These are phyloP conservation scores for Cactoblastis cactorum DNA, from an alignment of 2,888 invertebrate species.

Conservation along the genomic window DNA sequence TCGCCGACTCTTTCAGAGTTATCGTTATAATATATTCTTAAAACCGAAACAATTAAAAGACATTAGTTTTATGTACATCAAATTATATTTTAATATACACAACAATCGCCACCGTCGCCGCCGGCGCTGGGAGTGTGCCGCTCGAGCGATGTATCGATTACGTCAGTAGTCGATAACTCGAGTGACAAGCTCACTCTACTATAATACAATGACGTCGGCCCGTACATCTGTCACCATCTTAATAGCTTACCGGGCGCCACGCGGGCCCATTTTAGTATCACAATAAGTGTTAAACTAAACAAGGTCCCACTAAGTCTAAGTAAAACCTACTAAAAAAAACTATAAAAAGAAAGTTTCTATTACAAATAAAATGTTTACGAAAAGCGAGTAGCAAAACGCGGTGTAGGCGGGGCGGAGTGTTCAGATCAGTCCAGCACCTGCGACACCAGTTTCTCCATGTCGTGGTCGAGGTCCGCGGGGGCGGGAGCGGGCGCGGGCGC, in stretches of 20 bases:
- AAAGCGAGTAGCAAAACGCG: conserved; percentile 21
- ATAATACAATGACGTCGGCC: conserved; percentile 23
- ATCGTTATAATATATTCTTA: conserved; percentile 54
- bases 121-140: conserved; percentile 7
- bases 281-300: conserved; percentile 70
- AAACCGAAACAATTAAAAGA: conserved; percentile 66
- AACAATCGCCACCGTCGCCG: conserved; percentile 6
- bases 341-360: conserved; percentile 52
- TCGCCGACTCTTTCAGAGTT: conserved; percentile 52
- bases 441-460: conserved; percentile 88
- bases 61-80: conserved; percentile 65
- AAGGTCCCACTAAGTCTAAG: conserved; percentile 57
- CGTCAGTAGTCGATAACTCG: neutral
- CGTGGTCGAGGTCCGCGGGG: conserved; percentile 81
- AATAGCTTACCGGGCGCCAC: conserved; percentile 62
- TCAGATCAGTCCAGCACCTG: conserved; percentile 66
- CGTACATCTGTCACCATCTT: conserved; percentile 34
- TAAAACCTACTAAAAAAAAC: conserved; percentile 49
- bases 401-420: conserved; percentile 8
- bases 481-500: conserved; percentile 24
- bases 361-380: conserved; percentile 48
- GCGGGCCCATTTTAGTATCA: conserved; percentile 71
- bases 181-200: neutral
- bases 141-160: conserved; percentile 1
- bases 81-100: conserved; percentile 69